phyloP scores from a whole-genome alignment of 2,113 vertebrate species.

The Ciconia maguari region DNA sequence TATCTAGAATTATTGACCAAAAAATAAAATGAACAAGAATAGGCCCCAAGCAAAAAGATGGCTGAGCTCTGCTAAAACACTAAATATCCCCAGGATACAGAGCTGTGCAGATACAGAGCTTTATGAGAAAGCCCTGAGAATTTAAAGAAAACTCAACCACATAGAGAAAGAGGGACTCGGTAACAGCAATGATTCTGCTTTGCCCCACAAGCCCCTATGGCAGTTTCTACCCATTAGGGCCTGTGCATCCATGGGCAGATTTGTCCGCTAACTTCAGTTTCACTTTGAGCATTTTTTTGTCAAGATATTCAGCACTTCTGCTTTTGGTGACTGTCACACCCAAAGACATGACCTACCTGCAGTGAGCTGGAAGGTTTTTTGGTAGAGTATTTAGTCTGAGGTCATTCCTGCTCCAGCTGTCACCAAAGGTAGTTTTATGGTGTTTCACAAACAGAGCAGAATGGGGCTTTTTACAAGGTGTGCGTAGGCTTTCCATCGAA shows the following conservation, averaged over 20 bases:
- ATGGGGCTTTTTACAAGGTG: background rate
- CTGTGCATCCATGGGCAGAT: background rate
- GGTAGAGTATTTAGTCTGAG: background rate
- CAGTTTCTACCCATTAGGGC: background rate
- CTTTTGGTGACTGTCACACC: background rate
- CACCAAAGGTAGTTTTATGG: background rate
- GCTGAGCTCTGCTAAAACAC: background rate
- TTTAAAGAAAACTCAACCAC: background rate
- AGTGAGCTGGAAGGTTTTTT: background rate
- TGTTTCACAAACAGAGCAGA: background rate
- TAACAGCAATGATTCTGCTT: background rate
- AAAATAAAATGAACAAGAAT: background rate
- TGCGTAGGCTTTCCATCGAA: fast-evolving
- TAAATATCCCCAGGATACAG: background rate
- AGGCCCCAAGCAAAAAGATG: background rate
- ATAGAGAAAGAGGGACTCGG: background rate
- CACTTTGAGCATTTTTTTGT: background rate
- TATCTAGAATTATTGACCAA: background rate
- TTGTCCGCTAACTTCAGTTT: background rate
- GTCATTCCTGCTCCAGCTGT: background rate
- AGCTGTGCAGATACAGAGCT: background rate
- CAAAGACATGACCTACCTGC: background rate
- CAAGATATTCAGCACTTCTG: background rate
- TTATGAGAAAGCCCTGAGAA: background rate
- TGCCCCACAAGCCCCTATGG: background rate